Evolutionary conservation across 2,888 invertebrate species (phyloP), one percentile per base, ranked within the genome.

Genomic region (Tenthredo mesomela): DNA sequence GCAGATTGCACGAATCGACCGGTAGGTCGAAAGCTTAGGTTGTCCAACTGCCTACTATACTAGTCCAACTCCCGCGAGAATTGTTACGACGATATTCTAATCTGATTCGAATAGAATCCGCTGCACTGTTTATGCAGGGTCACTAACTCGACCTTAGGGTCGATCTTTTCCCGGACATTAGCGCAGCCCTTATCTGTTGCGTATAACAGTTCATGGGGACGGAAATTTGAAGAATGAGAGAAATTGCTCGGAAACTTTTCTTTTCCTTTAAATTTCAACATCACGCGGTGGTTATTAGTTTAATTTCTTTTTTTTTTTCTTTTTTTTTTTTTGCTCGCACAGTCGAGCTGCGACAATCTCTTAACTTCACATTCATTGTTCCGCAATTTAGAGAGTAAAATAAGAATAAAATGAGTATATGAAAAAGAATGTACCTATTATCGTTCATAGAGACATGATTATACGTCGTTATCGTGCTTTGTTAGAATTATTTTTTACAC

Each of bases 1-100:
- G 61, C 84, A 84, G 84, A 84, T 84, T 84, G 29, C 65, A 9
- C 29, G 78, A 21, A 84, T 78, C 58, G 84, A 84, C 54, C 84
- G 10, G 61, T 6, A 7, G 70, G 43, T 73, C 15, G 71, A 73
- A 73, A 40, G 71, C 84, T 40, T 43, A 40, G 71, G 43, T 73
- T 43, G 71, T 73, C 71, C 71, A 33, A 29, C 33, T 25, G n/a
- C 29, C 67, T 33, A 67, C 29, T 12, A 50, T 58, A 58, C 29
- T 9, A 58, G 33, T 37, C 37, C 58, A 40, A 37, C 29, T 80
- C 80, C 33, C 61, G 21, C 40, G 58, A 37, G 58, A 61, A 61
- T 80, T 37, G 58, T 37, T 37, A 80, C 61, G 61, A 37, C 58
- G 80, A 21, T 37, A 40, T 61, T 58, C 33, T 58, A 80, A 80